Evolutionary conservation across 2,113 vertebrate genomes (phyloP).

Genomic region (Etheostoma spectabile): DNA sequence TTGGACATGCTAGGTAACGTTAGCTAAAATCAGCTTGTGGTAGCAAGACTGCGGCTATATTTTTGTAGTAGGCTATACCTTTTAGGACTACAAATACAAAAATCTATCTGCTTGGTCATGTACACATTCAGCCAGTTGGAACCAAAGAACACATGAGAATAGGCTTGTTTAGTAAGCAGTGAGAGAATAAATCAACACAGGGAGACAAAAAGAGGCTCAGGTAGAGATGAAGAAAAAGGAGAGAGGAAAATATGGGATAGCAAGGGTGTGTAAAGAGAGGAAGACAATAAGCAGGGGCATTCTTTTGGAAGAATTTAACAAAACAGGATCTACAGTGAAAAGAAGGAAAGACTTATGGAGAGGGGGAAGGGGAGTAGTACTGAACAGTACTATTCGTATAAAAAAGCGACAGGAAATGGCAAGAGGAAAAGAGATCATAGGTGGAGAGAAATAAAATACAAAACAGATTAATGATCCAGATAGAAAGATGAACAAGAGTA

Average conservation of each 20-base stretch:
- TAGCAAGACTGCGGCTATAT: no score
- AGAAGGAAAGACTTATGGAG: background rate
- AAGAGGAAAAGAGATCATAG: background rate
- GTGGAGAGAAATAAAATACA: background rate
- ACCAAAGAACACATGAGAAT: no score
- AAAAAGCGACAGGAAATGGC: background rate
- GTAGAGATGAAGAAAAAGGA: conserved; percentile 15
- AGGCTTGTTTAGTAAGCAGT: no score
- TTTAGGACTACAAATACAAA: no score
- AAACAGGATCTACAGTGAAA: background rate
- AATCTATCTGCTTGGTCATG: no score
- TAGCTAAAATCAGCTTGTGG: no score
- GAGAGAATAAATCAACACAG: no score
- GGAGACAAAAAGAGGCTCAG: conserved; percentile 22
- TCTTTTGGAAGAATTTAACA: conserved; percentile 12
- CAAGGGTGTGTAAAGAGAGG: conserved; percentile 5
- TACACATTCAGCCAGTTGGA: no score
- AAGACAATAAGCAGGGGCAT: conserved; percentile 7
- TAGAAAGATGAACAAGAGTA: background rate
- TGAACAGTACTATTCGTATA: background rate
- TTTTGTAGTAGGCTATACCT: no score
- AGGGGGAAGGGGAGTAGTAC: background rate
- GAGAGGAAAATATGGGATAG: conserved; percentile 21
- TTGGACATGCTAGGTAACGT: no score
- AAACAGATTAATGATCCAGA: conserved; percentile 8